Evolutionary conservation across 1,140 invertebrate species (phyloP), one percentile per base, ranked within the genome.

Genomic region (Polypedilum pembai): DNA sequence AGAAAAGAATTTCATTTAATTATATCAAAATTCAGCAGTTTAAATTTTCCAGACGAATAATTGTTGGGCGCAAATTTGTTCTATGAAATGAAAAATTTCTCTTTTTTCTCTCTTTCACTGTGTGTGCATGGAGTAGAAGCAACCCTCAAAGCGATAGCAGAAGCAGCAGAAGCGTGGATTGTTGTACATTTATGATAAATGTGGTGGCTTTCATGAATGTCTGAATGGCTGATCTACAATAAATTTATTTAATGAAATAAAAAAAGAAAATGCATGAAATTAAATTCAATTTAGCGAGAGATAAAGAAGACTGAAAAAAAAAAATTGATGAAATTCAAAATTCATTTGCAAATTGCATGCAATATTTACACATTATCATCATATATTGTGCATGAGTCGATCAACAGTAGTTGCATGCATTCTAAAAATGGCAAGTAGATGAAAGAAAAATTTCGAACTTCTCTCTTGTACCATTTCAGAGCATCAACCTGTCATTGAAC

Each of bases 11-110:
- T 56, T 56, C 41, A 56, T 56, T n/a, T n/a, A 45, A 45, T 12
- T 12, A 12, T 45, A 8, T 15, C 3, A 45, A 45, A 45, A 45
- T 45, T 45, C 41, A 45, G 15, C 8, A 12, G 8, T 8, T 15
- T 20, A 69, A n/a, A 69, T 20, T 69, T 69, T 69, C 65, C 65
- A 21, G 65, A 69, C 65, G 65, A 69, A 69, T 21, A 69, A 69
- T 20, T 66, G n/a, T 8, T 56, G 45, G n/a, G 10, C 45, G 45
- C 45, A 0, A 56, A 56, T n/a, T 10, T 12, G 45, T 56, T 10
- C 45, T n/a, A 56, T n/a, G 10, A 15, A 56, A 56, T 56, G 45
- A 56, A 56, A 56, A 56, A n/a, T 15, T 33, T 33, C 5, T 33
- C 2, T 33, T 33, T 5, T 33, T 5, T 33, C 24, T 33, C 5